These are phyloP conservation scores for Ditylenchus dipsaci DNA, from an alignment of 1,140 invertebrate genomes.

Conservation along the genomic window DNA sequence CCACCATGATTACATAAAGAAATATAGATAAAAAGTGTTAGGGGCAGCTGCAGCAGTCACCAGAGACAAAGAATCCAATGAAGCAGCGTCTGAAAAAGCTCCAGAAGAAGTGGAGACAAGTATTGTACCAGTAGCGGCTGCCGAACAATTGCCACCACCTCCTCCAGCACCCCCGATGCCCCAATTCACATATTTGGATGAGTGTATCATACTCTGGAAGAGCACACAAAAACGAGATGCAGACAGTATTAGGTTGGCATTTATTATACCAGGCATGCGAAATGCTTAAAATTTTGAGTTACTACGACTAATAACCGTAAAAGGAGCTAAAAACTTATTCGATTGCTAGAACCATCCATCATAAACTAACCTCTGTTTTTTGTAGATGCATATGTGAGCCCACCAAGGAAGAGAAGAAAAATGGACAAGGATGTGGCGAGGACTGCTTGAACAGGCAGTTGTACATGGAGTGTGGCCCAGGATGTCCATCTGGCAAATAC, in stretches of 20 bases:
- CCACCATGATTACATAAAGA: no score
- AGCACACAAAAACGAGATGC: not conserved
- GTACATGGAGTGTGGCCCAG: slow-evolving; percentile 35
- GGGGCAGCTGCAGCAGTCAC: not conserved
- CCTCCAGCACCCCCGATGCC: not conserved
- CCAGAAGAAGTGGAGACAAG: not conserved
- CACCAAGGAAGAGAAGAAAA: slow-evolving; percentile 14
- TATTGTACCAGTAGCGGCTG: not conserved
- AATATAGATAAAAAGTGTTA: no score
- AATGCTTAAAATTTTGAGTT: slow-evolving; percentile 6
- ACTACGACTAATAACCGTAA: not conserved
- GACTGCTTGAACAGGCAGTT: slow-evolving; percentile 35
- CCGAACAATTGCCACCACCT: not conserved
- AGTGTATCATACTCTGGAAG: not conserved
- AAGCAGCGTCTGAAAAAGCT: not conserved
- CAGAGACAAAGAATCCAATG: not conserved
- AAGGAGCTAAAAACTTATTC: slow-evolving; percentile 4
- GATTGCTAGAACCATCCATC: slow-evolving; percentile 16
- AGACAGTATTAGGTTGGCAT: not conserved
- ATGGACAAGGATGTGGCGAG: slow-evolving; percentile 24
- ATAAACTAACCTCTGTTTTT: not conserved
- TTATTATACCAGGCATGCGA: not conserved
- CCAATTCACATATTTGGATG: not conserved
- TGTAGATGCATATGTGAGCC: slow-evolving; percentile 24
- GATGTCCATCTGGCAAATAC: slow-evolving; percentile 33